Base-by-base conservation (phyloP, 2,797 vertebrate genomes). In the Philypnodon macrostomus region DNA sequence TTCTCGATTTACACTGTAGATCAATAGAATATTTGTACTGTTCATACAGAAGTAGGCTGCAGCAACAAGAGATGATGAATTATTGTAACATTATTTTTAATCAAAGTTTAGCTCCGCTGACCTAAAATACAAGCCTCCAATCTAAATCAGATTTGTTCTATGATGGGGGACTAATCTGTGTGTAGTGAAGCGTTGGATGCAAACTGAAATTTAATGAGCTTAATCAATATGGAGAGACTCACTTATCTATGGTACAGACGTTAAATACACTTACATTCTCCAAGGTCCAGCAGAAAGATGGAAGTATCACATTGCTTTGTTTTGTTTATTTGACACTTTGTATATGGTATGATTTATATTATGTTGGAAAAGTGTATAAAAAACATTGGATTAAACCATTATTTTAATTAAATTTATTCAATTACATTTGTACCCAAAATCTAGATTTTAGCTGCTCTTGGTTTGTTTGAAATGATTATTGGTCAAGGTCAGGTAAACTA, bases 51-150 rank as follows among this genome's bases (percentile, higher is more conserved):
- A 18, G 27, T 30, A 44, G 24, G 15, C 10, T 41, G 23, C 41
- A n/a, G 12, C 24, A 29, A 5, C 13, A n/a, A n/a, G 10, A 12
- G 14, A 29, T 9, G 10, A 42, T 16, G 5, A 42, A 44, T 17
- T 30, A n/a, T n/a, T n/a, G n/a, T n/a, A n/a, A n/a, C n/a, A 44
- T 42, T 42, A 44, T 44, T 11, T 44, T 30, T 44, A 44, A 44
- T 44, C 41, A 44, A 44, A 44, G 10, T 44, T 17, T 44, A 44
- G 40, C 15, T 7, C 11, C 14, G 12, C 10, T 12, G 40, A 44
- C 11, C 18, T 30, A 4, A 27, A 24, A 49, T 27, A 37, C 33
- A 49, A 34, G 27, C 47, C 23, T 13, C 24, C 19, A 6, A 16
- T 48, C 19, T 36, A 24, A 49, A 37, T 49, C 24, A 44, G 40